Percentiles rank a stretch among this genome's conserved stretches.
These are phyloP conservation scores for Nasonia longicornis DNA, from an alignment of 1,140 invertebrate species.

Conservation along the genomic window DNA sequence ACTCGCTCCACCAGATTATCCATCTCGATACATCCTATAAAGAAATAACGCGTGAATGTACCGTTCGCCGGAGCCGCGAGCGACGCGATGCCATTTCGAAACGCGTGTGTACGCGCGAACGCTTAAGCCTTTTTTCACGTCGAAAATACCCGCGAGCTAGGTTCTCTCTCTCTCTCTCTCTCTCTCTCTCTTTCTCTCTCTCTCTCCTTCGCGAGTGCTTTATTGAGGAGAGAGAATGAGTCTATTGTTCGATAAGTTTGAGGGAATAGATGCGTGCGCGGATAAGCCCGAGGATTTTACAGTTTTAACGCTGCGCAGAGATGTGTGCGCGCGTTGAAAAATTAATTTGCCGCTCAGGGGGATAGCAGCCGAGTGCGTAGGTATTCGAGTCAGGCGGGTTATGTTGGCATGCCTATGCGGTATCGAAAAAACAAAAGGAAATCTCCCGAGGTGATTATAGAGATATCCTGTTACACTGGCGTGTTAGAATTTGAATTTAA, in stretches of 20 bases:
- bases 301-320: neutral
- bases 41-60: slow-evolving; percentile 35
- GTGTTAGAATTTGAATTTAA: neutral
- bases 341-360: neutral
- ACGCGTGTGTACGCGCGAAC: neutral
- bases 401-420: neutral
- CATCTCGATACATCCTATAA: slow-evolving; percentile 33
- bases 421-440: neutral
- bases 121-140: neutral
- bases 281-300: neutral
- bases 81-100: slow-evolving; percentile 4
- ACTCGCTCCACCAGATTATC: slow-evolving; percentile 2
- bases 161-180: neutral
- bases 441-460: neutral
- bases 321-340: neutral
- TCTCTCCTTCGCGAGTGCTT: neutral
- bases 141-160: slow-evolving; percentile 10
- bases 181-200: neutral
- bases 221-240: neutral
- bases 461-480: neutral
- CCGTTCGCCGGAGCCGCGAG: slow-evolving; percentile 25
- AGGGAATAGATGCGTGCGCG: neutral
- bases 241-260: slow-evolving; percentile 3
- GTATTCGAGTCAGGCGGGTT: neutral
- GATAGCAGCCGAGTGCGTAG: neutral